Conservation (phyloP, 2,113 vertebrate genomes). For the Nannospalax galili region DNA sequence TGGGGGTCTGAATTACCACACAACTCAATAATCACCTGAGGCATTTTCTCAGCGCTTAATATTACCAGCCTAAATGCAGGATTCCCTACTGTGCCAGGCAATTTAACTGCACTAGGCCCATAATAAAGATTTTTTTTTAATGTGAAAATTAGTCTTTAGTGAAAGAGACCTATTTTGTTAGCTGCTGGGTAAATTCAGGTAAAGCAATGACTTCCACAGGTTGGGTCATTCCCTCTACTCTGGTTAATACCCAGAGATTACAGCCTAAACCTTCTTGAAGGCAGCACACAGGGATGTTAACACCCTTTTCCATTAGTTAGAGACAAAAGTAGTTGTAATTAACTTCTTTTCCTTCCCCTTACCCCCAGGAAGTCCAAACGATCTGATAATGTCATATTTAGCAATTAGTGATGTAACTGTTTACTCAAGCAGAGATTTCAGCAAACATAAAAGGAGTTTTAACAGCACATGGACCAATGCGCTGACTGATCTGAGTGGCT, state of each 20-base stretch:
- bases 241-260: conserved; percentile 44
- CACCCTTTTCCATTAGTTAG: conserved; percentile 60
- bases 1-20: conserved; percentile 57
- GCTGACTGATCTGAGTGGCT: not conserved
- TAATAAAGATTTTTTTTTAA: conserved; percentile 72
- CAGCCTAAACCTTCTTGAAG: conserved; percentile 31
- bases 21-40: conserved; percentile 65
- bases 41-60: conserved; percentile 62
- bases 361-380: conserved; percentile 74
- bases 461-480: conserved; percentile 34
- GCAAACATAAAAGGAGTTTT: conserved; percentile 58
- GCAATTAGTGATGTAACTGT: conserved; percentile 72
- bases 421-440: conserved; percentile 70
- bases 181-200: conserved; percentile 76
- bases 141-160: conserved; percentile 79
- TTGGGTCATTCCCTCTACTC: conserved; percentile 54
- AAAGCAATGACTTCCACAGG: conserved; percentile 49
- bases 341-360: conserved; percentile 57
- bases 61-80: conserved; percentile 2
- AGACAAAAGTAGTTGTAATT: conserved; percentile 66
- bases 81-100: conserved; percentile 55
- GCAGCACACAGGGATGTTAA: conserved; percentile 31
- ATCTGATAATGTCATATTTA: conserved; percentile 68
- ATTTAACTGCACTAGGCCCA: conserved; percentile 70
- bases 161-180: conserved; percentile 76